Evolutionary conservation across 2,797 vertebrate genomes (phyloP), one percentile per base, ranked within the genome.

Genomic region (Hydrolagus colliei): DNA sequence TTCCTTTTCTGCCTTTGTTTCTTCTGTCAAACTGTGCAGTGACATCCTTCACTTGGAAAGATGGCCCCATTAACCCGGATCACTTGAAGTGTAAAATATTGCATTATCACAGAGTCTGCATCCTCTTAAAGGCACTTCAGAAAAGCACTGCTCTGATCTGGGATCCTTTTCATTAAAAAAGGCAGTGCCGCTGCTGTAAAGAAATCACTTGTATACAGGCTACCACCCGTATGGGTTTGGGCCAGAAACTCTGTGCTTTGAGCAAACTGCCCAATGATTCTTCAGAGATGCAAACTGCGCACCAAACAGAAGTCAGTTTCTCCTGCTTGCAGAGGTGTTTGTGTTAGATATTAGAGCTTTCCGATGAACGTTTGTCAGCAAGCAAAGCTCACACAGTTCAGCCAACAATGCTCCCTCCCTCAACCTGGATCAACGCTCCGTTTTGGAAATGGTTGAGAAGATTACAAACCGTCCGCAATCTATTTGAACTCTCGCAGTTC

Each of bases 11-110:
- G 0, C 72, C 27, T n/a, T 84, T 32, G 20, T 27, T 84, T 84
- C 71, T 84, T 35, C 35, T 84, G 65, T 84, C 79, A 84, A 84
- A 35, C 79, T 84, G 79, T 67, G 79, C 79, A 9, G 20, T 84
- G 79, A 84, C 32, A 35, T 84, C 41, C 79, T 68, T 84, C 65
- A 84, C 71, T 35, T 84, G 79, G 41, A 35, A 65, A 71, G 79
- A 68, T 35, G 32, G 79, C 18, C 79, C 71, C 79, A 84, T 84
- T 84, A 84, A 84, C 79, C 79, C 71, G 62, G 79, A 67, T 84
- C 79, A 84, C 71, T 84, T 84, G 79, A 84, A 84, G 79, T 84
- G 79, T 68, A 71, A 84, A 71, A 52, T 84, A 84, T 84, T 35
- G 41, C 79, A 84, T 18, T 84, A 65, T 84, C 79, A 84, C 79